Evolutionary conservation across 2,888 invertebrate species (phyloP).

Genomic region (Digitonthophagus gazella): DNA sequence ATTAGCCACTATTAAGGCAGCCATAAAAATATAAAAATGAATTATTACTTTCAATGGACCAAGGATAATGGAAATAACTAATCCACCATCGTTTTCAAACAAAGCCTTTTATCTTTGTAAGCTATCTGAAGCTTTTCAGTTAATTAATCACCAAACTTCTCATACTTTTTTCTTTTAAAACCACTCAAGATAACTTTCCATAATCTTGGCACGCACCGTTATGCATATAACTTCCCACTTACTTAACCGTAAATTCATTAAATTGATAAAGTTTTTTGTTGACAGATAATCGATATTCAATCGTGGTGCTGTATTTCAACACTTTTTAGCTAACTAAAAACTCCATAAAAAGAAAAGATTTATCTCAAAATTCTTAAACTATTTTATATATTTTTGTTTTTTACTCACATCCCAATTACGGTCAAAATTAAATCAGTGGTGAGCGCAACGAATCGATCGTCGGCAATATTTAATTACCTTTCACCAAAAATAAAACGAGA

Average conservation of each 20-base stretch:
- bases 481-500: not conserved
- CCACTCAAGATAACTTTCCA: not conserved
- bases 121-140: not conserved
- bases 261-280: not conserved
- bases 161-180: not conserved
- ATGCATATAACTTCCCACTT: not conserved
- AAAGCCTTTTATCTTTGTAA: not conserved
- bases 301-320: not conserved
- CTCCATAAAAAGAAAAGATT: not conserved
- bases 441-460: not conserved
- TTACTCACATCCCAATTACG: not conserved
- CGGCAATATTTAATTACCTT: not conserved
- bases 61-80: not conserved
- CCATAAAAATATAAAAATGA: no score
- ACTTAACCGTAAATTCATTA: not conserved
- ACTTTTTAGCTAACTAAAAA: not conserved
- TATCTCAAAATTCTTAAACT: not conserved
- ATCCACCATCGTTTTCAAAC: not conserved
- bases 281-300: not conserved
- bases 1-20: no score
- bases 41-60: not conserved
- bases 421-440: not conserved
- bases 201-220: not conserved
- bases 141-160: not conserved
- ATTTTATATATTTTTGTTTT: not conserved